Evolutionary conservation across 1,140 invertebrate species (phyloP).

Genomic region (Drosophila mayri): DNA sequence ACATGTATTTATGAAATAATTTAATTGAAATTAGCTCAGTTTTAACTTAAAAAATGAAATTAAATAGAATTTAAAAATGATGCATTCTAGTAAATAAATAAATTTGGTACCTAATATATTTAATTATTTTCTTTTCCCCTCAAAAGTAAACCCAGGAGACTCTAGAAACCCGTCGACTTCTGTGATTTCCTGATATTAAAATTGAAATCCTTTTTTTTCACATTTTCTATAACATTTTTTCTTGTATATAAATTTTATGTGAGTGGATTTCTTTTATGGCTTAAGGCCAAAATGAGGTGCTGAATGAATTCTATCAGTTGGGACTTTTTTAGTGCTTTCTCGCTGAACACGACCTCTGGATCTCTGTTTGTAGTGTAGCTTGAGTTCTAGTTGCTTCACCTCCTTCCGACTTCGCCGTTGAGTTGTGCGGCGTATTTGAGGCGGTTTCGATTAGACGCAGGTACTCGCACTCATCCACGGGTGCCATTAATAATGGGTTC

Average conservation of each 20-base stretch:
- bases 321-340: too few species aligned
- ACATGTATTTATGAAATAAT: too few species aligned
- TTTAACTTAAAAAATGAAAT: neutral
- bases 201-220: neutral
- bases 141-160: too few species aligned
- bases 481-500: slow-evolving; percentile 80
- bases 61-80: neutral
- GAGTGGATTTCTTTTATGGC: slow-evolving; percentile 31
- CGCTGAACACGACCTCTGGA: too few species aligned
- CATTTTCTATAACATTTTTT: neutral
- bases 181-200: too few species aligned
- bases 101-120: neutral
- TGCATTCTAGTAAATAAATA: neutral
- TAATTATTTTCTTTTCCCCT: too few species aligned
- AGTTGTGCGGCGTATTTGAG: slow-evolving; percentile 84
- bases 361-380: too few species aligned
- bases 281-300: slow-evolving; percentile 86
- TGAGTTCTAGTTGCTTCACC: too few species aligned
- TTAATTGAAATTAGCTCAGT: neutral
- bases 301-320: too few species aligned
- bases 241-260: slow-evolving; percentile 24
- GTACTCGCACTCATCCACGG: slow-evolving; percentile 87
- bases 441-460: slow-evolving; percentile 85
- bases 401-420: slow-evolving; percentile 86
- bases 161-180: too few species aligned